Evolutionary conservation across 2,113 vertebrate species (phyloP).

Genomic region (Todiramphus chloris): DNA sequence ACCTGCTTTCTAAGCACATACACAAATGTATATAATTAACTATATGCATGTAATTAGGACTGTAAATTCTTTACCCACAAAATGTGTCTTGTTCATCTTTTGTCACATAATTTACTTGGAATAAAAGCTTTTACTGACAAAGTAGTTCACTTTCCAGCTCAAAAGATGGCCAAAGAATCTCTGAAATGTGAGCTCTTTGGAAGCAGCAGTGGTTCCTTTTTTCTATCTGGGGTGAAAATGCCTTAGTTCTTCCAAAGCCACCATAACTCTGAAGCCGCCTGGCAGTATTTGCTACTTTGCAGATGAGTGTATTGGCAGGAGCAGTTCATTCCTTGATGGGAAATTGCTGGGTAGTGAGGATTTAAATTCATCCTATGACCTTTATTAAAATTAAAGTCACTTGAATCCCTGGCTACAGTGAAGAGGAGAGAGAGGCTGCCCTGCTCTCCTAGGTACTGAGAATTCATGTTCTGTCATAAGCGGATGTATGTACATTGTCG

Average conservation of each 20-base stretch:
- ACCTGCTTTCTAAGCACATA: neutral
- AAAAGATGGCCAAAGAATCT: neutral
- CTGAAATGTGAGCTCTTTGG: neutral
- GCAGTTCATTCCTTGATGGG: neutral
- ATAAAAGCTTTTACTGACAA: neutral
- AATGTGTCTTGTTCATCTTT: neutral
- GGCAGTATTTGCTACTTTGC: neutral
- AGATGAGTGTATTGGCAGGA: fast-evolving
- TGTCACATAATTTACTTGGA: neutral
- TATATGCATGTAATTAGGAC: neutral
- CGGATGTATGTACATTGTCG: no score
- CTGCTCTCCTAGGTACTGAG: no score
- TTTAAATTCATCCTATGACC: neutral
- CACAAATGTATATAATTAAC: neutral
- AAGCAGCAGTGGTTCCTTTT: neutral
- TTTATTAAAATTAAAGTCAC: no score
- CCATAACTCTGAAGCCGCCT: neutral
- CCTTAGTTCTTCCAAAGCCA: neutral
- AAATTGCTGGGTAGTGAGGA: neutral
- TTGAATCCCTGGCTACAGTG: no score
- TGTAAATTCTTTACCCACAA: neutral
- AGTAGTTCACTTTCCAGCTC: neutral
- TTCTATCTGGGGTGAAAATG: neutral
- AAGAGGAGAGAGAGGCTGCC: no score
- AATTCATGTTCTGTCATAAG: no score